A percentile compares a stretch with the other conserved stretches of the same genome.
phyloP scores from a whole-genome alignment of 2,888 invertebrate species.

The Cyrtodaria siliqua region DNA sequence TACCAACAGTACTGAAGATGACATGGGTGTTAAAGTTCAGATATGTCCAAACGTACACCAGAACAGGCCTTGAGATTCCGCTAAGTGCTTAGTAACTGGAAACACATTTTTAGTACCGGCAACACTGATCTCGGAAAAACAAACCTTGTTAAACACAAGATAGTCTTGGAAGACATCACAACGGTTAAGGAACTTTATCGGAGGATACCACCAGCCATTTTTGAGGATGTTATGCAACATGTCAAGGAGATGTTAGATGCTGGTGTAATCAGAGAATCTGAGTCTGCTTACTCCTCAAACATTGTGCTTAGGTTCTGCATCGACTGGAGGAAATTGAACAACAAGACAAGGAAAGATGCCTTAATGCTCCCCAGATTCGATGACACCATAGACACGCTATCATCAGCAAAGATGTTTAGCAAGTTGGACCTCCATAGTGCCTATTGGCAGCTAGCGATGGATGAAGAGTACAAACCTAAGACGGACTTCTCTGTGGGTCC shows the following conservation, averaged over 20 bases:
- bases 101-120: constrained; percentile 6
- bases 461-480: too few relatives aligned
- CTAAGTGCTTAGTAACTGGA: constrained; percentile 2
- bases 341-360: too few relatives aligned
- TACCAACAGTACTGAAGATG: too few relatives aligned
- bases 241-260: background rate
- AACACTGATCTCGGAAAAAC: constrained; percentile 4
- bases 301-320: constrained; percentile 25
- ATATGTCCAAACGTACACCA: background rate
- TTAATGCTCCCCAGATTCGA: too few relatives aligned
- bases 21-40: too few relatives aligned
- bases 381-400: too few relatives aligned
- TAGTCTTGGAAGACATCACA: background rate
- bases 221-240: background rate
- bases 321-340: too few relatives aligned
- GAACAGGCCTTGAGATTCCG: background rate
- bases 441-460: too few relatives aligned
- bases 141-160: constrained; percentile 3
- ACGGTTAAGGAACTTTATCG: constrained; percentile 1
- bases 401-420: too few relatives aligned
- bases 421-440: too few relatives aligned
- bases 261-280: constrained; percentile 4
- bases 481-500: too few relatives aligned
- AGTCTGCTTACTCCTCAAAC: constrained; percentile 12
- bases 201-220: constrained; percentile 7